Evolutionary conservation across 1,140 invertebrate genomes (phyloP), one percentile per base, ranked within the genome.

Genomic region (Temnothorax longispinosus): DNA sequence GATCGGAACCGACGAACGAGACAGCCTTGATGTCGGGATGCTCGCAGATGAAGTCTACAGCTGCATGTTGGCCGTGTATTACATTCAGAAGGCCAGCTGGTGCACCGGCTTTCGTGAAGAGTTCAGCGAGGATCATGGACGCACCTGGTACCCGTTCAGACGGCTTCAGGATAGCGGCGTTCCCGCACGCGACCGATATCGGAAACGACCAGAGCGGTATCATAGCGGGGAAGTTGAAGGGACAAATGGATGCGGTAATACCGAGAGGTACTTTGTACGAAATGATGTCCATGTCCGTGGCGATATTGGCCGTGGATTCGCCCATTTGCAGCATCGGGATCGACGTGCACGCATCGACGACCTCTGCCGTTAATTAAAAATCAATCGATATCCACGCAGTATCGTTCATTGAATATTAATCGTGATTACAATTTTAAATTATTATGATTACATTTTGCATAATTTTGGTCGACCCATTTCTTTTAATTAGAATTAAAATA

Each of bases 171-270:
- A 98, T 95, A 89, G 97, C 96, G 0, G 97, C 97, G 92, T 98
- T 98, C 69, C 99, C 99, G 88, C 98, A 98, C 7, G 98, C 98
- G 21, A 99, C 95, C 6, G 99, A 98, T 86, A 99, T 96, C 0
- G 99, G 99, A 96, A 99, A 99, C 97, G 99, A 99, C 99, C 99
- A 99, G 2, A 99, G 96, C 0, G 99, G 99, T 92, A 99, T 99
- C 99, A 99, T 99, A 54, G 99, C 99, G 0, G 99, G 99, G 95
- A 99, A 99, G 95, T 99, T 99, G 93, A 99, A 99, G 0, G 98
- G 98, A 52, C 98, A 98, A 91, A 99, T 98, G 56, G 98, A 98
- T 91, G 94, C 94, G 80, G 97, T 97, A 21, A 99, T 98, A 67
- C 99, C 99, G 2, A 99, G 95, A 0, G 99, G 99, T 38, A 98